Percentiles rank a stretch among this genome's conserved stretches.
These are phyloP conservation scores for Hydrocynus forskahlii DNA, from an alignment of 2,797 vertebrate species.

Conservation along the genomic window DNA sequence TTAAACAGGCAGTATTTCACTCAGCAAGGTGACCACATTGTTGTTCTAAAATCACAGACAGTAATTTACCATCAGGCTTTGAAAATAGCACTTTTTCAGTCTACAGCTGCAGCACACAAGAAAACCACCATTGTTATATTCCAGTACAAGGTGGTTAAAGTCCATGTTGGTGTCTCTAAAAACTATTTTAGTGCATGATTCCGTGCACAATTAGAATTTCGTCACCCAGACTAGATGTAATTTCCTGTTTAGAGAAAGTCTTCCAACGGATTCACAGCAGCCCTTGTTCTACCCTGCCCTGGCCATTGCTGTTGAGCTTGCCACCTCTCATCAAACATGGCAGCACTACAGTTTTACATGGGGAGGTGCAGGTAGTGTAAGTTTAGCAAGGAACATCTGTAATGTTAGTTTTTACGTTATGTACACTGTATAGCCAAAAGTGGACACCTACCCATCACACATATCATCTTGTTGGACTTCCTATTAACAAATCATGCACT, in stretches of 20 bases:
- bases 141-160: neutral
- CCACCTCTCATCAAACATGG: neutral
- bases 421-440: no score
- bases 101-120: neutral
- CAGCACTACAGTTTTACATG: neutral
- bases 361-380: no score
- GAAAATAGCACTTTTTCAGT: neutral
- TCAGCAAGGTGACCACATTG: neutral
- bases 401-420: no score
- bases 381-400: no score
- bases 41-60: neutral
- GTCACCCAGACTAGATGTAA: neutral
- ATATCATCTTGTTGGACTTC: no score
- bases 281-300: neutral
- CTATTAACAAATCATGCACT: no score
- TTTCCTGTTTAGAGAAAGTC: constrained; percentile 34
- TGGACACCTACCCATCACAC: no score
- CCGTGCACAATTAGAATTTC: neutral
- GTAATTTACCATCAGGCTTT: neutral
- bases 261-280: neutral
- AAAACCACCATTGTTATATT: neutral
- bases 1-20: neutral
- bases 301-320: neutral
- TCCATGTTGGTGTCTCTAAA: neutral
- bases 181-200: neutral